phyloP scores from a whole-genome alignment of 1,140 invertebrate species.

The Drosophila rufa region DNA sequence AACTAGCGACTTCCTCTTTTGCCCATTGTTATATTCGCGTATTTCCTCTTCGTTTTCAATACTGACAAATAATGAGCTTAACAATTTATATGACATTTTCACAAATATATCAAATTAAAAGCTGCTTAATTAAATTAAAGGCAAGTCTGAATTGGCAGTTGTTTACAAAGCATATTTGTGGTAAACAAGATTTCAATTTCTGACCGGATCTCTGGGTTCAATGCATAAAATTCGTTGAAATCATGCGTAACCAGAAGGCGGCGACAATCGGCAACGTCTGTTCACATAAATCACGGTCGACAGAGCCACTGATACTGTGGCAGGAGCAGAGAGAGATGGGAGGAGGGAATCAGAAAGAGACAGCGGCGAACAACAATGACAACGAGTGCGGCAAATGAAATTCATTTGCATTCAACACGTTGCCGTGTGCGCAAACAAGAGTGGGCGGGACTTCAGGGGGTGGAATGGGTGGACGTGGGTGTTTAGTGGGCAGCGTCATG shows the following conservation, averaged over 20 bases:
- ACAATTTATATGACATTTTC: neutral
- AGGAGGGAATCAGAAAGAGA: constrained; percentile 14
- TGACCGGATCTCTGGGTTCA: constrained; percentile 9
- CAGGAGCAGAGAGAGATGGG: neutral
- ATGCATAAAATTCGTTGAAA: constrained; percentile 43
- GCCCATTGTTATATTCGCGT: too few relatives aligned
- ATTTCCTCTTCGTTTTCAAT: neutral
- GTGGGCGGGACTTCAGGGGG: neutral
- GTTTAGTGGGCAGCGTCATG: constrained; percentile 8
- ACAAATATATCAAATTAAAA: neutral
- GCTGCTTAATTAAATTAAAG: neutral
- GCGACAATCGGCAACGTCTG: constrained; percentile 44
- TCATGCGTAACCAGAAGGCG: constrained; percentile 47
- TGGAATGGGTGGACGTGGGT: neutral
- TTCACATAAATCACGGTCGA: constrained; percentile 34
- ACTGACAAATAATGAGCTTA: neutral
- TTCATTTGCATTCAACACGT: constrained; percentile 82
- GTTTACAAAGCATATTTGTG: constrained; percentile 22
- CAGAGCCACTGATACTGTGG: constrained; percentile 7
- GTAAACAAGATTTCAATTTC: constrained; percentile 33
- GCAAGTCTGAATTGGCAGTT: constrained; percentile 5
- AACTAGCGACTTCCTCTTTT: neutral
- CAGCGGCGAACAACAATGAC: constrained; percentile 45
- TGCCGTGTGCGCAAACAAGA: constrained; percentile 62
- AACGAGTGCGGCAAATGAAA: constrained; percentile 55